Percentiles rank a stretch among this genome's conserved stretches.
Evolutionary conservation across 2,113 vertebrate genomes (phyloP).

Genomic region (Hippoglossus stenolepis): DNA sequence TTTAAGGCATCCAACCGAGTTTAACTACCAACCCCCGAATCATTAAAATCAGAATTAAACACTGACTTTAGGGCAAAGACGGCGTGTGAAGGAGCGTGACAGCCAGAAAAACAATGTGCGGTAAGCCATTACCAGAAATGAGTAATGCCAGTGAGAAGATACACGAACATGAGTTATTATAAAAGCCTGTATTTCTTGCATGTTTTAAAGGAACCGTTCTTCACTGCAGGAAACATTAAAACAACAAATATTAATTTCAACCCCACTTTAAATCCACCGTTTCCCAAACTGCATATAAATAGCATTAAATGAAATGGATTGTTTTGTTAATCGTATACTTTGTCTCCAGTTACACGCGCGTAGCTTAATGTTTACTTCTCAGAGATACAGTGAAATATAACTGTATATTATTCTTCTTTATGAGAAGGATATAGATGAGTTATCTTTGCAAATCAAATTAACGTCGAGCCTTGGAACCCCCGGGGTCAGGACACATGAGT

Average conservation of each 20-base stretch:
- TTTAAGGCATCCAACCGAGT: background rate
- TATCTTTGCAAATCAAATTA: background rate
- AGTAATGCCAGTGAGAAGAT: background rate
- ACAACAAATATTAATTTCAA: background rate
- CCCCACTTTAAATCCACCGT: background rate
- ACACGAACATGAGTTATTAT: background rate
- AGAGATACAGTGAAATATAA: background rate
- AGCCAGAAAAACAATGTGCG: background rate
- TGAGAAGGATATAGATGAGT: background rate
- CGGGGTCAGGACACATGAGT: slow-evolving; percentile 5
- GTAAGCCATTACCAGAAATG: background rate
- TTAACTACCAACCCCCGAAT: background rate
- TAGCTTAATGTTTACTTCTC: background rate
- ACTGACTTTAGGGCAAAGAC: background rate
- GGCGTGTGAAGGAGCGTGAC: background rate
- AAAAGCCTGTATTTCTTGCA: background rate
- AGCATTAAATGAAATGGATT: background rate
- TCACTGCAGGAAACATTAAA: background rate
- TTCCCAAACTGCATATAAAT: background rate
- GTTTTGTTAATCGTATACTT: background rate
- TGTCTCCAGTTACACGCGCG: background rate
- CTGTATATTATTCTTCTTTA: background rate
- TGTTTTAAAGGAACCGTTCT: background rate
- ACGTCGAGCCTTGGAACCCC: background rate
- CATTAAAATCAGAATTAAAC: background rate